Evolutionary conservation across 2,113 vertebrate genomes (phyloP).

Genomic region (Callorhinus ursinus): DNA sequence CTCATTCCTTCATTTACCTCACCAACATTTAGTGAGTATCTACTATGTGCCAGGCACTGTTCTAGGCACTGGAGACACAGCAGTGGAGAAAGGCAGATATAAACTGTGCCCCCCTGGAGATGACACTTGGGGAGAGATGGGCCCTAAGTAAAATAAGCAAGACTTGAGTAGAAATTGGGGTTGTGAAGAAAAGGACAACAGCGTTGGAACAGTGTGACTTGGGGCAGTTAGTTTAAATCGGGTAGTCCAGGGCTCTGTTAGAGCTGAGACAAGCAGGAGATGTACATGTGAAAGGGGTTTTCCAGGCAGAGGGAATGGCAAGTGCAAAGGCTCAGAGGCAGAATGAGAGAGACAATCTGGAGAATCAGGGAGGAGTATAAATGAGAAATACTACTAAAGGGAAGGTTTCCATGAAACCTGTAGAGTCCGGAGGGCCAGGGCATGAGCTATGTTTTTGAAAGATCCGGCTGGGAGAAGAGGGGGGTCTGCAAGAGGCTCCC

Average conservation of each 20-base stretch:
- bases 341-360: not conserved
- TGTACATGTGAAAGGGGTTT: not conserved
- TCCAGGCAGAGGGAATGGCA: not conserved
- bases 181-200: not conserved
- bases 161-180: not conserved
- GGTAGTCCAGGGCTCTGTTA: not conserved
- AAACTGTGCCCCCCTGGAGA: not conserved
- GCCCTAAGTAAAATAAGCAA: not conserved
- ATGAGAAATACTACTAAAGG: not conserved
- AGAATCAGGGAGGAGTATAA: not conserved
- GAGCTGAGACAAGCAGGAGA: not conserved
- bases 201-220: not conserved
- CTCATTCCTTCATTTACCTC: not conserved
- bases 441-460: not conserved
- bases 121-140: not conserved
- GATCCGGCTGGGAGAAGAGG: not conserved
- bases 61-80: not conserved
- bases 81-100: not conserved
- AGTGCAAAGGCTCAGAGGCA: not conserved
- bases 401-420: not conserved
- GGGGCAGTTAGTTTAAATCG: not conserved
- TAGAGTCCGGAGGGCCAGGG: not conserved
- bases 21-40: not conserved
- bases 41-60: not conserved
- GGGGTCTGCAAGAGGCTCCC: not conserved